Percentiles rank a stretch among this genome's conserved stretches.
Evolutionary conservation across 37 sponge, comb jelly and placozoan species (phyloP).

Genomic region (Spongilla lacustris): DNA sequence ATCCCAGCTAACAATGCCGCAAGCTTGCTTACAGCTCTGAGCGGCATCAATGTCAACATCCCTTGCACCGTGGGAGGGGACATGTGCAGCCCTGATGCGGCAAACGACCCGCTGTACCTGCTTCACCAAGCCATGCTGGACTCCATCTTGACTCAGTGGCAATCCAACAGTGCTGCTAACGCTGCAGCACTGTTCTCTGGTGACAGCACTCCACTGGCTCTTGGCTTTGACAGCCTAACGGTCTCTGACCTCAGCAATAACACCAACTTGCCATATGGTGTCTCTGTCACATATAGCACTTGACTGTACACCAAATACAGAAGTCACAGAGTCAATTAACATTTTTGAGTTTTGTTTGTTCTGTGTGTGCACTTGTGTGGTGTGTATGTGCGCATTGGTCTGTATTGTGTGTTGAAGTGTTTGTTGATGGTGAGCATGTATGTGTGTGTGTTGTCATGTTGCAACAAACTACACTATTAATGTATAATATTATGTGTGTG

Average conservation of each 20-base stretch:
- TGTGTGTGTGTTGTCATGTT: neutral
- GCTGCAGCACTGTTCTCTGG: constrained; percentile 13
- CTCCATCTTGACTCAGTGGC: constrained; percentile 55
- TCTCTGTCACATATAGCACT: constrained; percentile 41
- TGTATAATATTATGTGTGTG: neutral
- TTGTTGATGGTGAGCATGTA: too few relatives aligned
- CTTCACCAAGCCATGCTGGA: constrained; percentile 58
- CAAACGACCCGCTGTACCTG: constrained; percentile 66
- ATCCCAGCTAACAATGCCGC: constrained; percentile 20
- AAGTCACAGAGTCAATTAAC: neutral
- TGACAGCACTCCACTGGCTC: constrained; percentile 31
- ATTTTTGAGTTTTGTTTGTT: neutral
- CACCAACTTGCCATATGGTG: constrained; percentile 45
- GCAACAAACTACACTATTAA: neutral
- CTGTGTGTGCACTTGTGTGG: neutral
- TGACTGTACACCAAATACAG: neutral
- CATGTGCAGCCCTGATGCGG: constrained; percentile 56
- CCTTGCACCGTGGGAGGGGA: constrained; percentile 68
- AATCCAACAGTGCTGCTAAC: constrained; percentile 20
- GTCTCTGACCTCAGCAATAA: constrained; percentile 49
- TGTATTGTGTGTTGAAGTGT: too few relatives aligned
- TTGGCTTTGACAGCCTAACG: constrained; percentile 35
- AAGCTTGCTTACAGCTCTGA: constrained; percentile 17
- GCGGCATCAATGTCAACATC: constrained; percentile 19
- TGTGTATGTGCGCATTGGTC: neutral